Base-by-base conservation (phyloP, 35 echinoderm and acorn worm genomes). In the Acanthaster planci region DNA sequence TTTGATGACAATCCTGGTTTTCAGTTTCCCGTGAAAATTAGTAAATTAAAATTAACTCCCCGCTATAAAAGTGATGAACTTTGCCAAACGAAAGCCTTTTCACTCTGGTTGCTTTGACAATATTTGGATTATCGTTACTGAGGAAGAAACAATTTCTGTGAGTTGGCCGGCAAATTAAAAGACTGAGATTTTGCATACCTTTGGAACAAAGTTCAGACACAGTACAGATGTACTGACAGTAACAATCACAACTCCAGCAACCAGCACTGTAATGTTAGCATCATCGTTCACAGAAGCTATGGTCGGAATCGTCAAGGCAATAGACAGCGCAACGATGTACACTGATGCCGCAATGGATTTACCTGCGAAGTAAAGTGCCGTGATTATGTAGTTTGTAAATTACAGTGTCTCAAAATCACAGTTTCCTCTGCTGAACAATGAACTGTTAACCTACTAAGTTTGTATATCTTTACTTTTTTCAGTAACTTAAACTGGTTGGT, bases 301-400 rank as follows among this genome's bases (percentile, higher is more conserved):
- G 3, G 78, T 50, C 3, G 78, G 78, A 10, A 51, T 21, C 16
- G 44, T 29, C 22, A 80, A 9, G 26, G 18, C 78, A 19, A 50
- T 40, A 22, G 40, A 50, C n/a, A 80, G 39, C 18, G 78, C 37
- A 2, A 80, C 78, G 44, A 51, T 54, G 40, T 80, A 80, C 78
- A 80, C 37, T 50, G 78, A 80, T 5, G 50, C 50, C 18, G 78
- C 78, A 12, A 80, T 80, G 27, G 38, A 80, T 51, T 80, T 80
- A 22, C 78, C 78, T 80, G 40, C 23, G 38, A 51, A 39, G 23
- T 7, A 78, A 56, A 18, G 16, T 18, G 16, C 16, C 22, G 54
- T 1, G 1, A 56, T 1, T 18, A 3, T 4, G 1, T 56, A 18
- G 22, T 56, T 56, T n/a, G 22, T 1, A 56, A 56, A 18, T 1